Evolutionary conservation across 1,140 invertebrate species (phyloP).

Genomic region (Drosophila truncata): DNA sequence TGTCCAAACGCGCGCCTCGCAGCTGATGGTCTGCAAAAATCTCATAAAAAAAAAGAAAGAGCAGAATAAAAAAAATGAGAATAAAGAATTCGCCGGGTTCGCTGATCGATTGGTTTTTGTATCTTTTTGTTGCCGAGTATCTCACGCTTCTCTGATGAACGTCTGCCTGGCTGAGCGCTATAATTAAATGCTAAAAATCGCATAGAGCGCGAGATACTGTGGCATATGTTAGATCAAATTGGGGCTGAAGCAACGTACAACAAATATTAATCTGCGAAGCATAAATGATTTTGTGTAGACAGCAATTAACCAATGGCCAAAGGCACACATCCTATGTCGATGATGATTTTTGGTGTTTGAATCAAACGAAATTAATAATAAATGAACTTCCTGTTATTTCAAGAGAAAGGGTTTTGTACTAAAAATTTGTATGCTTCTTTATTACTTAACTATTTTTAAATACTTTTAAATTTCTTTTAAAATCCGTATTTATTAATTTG

Average conservation of each 20-base stretch:
- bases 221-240: constrained; percentile 54
- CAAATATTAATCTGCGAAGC: constrained; percentile 38
- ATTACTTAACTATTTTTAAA: neutral
- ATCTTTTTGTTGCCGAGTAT: constrained; percentile 28
- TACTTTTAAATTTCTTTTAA: too few species aligned
- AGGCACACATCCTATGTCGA: constrained; percentile 4
- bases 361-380: neutral
- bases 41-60: neutral
- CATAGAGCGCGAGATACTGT: constrained; percentile 28
- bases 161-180: constrained; percentile 45
- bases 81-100: constrained; percentile 31
- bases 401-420: neutral
- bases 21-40: constrained; percentile 43
- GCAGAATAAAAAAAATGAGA: constrained; percentile 8
- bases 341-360: constrained; percentile 3
- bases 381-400: constrained; percentile 15
- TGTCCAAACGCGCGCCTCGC: constrained; percentile 69
- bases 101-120: constrained; percentile 56
- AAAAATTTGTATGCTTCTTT: neutral
- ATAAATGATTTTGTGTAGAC: constrained; percentile 32
- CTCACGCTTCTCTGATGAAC: constrained; percentile 47
- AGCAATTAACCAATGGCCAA: constrained; percentile 21
- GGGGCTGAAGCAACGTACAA: neutral
- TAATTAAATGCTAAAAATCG: constrained; percentile 64
- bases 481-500: too few species aligned